Base-by-base conservation (phyloP, 2,888 invertebrate species). In the Melanophora roralis region DNA sequence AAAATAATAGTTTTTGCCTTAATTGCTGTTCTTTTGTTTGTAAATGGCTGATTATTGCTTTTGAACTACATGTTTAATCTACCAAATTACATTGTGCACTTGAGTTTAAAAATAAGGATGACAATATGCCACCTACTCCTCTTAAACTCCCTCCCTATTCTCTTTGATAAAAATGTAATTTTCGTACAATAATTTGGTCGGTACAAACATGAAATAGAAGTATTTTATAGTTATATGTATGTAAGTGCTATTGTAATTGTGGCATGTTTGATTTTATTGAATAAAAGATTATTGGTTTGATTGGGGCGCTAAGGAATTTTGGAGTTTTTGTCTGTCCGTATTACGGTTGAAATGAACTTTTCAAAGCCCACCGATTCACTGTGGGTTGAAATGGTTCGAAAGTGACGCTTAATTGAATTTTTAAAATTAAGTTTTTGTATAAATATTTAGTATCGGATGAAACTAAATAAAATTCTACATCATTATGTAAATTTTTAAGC, bases 31-130 rank as follows among this genome's bases (percentile, higher is more conserved):
- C 21, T 43, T n/a, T 7, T n/a, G 34, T 12, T n/a, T 72, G 16
- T 45, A 64, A 72, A 53, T 72, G 72, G 43, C 53, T 72, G 62
- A 53, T 62, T 72, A 62, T 51, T 72, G 32, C 23, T 36, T 49
- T 27, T 23, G 14, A 55, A 53, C 47, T 55, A 55, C n/a, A n/a
- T n/a, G n/a, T n/a, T n/a, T n/a, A 27, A 55, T 69, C 55, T 55
- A 60, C 19, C 32, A 12, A 69, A 55, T 62, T 51, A 11, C 57
- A 40, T 49, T 59, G 36, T 16, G 23, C 60, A 53, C 32, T 51
- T 67, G 16, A 32, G 12, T 14, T 27, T 27, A 27, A 27, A 6
- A 27, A 3, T 27, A 27, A 6, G 27, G 27, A 5, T 27, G 3
- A 6, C 4, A 6, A 27, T 5, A 27, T n/a, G n/a, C n/a, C n/a